Evolutionary conservation across 2,113 vertebrate genomes (phyloP).

Genomic region (Lethenteron camtschaticum): DNA sequence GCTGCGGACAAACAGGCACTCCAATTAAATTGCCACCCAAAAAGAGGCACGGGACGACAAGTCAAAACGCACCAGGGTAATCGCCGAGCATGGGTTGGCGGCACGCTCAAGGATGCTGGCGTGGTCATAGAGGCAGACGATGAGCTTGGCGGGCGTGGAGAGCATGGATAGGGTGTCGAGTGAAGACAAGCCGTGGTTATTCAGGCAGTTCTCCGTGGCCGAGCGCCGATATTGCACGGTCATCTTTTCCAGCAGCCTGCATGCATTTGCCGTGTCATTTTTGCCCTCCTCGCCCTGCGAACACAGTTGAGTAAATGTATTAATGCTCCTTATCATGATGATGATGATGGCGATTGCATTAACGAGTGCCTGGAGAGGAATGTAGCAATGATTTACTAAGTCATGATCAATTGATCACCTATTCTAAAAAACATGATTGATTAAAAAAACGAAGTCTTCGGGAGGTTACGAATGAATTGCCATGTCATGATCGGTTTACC

Average conservation of each 20-base stretch:
- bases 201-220: constrained; percentile 52
- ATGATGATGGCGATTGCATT: too few relatives aligned
- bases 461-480: too few relatives aligned
- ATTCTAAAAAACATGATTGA: constrained; percentile 7
- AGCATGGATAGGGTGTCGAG: constrained; percentile 34
- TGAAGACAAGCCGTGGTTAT: constrained; percentile 28
- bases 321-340: constrained; percentile 26
- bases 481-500: too few relatives aligned
- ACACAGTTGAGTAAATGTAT: too few relatives aligned
- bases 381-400: too few relatives aligned
- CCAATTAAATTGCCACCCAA: too few relatives aligned
- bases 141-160: constrained; percentile 44
- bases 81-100: constrained; percentile 22
- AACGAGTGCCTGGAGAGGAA: too few relatives aligned
- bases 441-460: neutral
- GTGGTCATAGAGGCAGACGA: constrained; percentile 55
- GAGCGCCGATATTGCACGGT: constrained; percentile 46
- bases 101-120: constrained; percentile 42
- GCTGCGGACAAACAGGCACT: too few relatives aligned
- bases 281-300: neutral
- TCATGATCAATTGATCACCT: neutral
- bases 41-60: neutral
- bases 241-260: constrained; percentile 46
- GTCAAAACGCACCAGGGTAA: constrained; percentile 41
- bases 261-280: constrained; percentile 20